phyloP scores from a whole-genome alignment of 2,797 vertebrate genomes.

The Lutra lutra region DNA sequence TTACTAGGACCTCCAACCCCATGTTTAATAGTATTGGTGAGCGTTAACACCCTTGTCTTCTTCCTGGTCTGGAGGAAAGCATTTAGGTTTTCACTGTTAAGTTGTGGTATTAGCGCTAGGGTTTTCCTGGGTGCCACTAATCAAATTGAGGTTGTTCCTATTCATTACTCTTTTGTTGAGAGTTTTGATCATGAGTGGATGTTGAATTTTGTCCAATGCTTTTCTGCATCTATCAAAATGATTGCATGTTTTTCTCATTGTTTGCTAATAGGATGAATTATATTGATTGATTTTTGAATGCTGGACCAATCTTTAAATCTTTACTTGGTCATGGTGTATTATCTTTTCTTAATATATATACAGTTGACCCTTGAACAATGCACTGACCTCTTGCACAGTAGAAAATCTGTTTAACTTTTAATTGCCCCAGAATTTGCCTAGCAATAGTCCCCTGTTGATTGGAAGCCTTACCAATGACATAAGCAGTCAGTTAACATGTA shows the following conservation, averaged over 20 bases:
- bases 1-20: background rate
- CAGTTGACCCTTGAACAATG: background rate
- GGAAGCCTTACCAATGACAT: background rate
- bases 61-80: background rate
- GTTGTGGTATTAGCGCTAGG: background rate
- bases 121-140: background rate
- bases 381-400: background rate
- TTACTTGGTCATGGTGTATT: background rate
- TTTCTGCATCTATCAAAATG: slow-evolving; percentile 14
- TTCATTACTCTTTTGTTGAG: background rate
- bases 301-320: background rate
- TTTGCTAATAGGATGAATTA: background rate
- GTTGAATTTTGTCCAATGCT: background rate
- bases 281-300: background rate
- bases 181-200: background rate
- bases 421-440: background rate
- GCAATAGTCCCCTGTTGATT: background rate
- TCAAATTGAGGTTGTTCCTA: background rate
- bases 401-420: background rate
- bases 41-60: background rate
- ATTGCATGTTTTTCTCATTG: background rate
- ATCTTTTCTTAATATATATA: background rate
- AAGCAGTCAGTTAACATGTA: background rate
- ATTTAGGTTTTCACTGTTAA: background rate
- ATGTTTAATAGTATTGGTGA: background rate